Conservation (phyloP, 2,888 invertebrate genomes). For the Ethmia dodecea region DNA sequence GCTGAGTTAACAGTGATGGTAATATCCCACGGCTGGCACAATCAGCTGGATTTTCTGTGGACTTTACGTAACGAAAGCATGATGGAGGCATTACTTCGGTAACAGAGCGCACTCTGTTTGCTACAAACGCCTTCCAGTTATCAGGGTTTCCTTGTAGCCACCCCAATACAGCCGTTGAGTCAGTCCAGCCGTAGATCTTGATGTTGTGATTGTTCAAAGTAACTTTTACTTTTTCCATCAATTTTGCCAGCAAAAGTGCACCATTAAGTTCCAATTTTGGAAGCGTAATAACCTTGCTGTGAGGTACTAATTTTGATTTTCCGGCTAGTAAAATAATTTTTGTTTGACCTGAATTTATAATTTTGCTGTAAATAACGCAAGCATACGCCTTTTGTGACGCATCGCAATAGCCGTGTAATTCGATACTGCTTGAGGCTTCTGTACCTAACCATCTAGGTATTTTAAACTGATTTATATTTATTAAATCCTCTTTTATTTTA, state of each 20-base stretch:
- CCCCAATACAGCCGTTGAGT: conserved; percentile 8
- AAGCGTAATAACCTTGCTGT: background rate
- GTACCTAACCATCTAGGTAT: conserved; percentile 5
- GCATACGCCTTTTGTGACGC: conserved; percentile 11
- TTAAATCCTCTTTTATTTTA: conserved; percentile 13
- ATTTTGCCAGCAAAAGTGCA: conserved; percentile 1
- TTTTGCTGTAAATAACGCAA: conserved; percentile 10
- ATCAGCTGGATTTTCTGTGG: conserved; percentile 10
- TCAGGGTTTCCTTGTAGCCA: conserved; percentile 2
- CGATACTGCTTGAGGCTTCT: conserved; percentile 1
- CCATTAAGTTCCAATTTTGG: conserved; percentile 1
- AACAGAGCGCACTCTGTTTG: conserved; percentile 9
- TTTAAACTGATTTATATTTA: conserved; percentile 3
- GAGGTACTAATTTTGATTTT: conserved; percentile 6
- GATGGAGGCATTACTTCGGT: conserved; percentile 8
- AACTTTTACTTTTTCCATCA: conserved; percentile 1
- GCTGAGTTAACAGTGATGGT: conserved; percentile 5
- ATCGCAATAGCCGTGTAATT: conserved; percentile 14
- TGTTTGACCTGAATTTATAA: background rate
- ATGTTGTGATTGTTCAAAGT: background rate
- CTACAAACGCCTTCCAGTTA: conserved; percentile 7
- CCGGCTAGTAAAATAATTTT: conserved; percentile 7
- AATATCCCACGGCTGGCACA: conserved; percentile 15
- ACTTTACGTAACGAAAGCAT: conserved; percentile 9
- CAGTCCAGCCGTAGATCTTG: conserved; percentile 1